Evolutionary conservation across 2,888 invertebrate species (phyloP).

Genomic region (Chrysolina oricalcia): DNA sequence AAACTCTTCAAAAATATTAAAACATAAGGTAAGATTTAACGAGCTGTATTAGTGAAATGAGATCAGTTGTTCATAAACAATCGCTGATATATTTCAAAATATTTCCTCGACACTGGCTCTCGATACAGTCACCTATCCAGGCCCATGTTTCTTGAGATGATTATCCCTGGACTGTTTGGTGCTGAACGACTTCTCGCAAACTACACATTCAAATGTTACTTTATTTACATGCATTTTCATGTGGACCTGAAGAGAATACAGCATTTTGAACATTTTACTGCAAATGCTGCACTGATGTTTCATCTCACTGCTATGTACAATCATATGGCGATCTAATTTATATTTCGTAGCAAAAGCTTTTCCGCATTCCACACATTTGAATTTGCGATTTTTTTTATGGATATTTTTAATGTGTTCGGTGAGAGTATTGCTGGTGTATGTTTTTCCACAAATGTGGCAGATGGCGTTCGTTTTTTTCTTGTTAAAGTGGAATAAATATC

Average conservation of each 20-base stretch:
- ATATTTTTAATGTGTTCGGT: conserved; percentile 38
- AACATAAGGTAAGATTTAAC: too few species aligned
- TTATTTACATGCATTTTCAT: conserved; percentile 73
- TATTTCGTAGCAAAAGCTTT: conserved; percentile 43
- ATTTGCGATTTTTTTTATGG: conserved; percentile 45
- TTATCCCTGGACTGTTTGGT: conserved; percentile 60
- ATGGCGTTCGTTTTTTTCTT: conserved; percentile 23
- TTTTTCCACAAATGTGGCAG: conserved; percentile 57
- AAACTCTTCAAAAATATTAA: too few species aligned
- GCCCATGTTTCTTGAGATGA: conserved; percentile 46
- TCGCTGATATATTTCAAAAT: background rate
- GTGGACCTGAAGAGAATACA: conserved; percentile 75
- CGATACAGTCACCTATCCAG: background rate
- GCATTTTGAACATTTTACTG: conserved; percentile 73
- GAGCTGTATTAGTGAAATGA: too few species aligned
- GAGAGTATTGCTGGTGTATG: conserved; percentile 35
- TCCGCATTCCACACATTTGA: conserved; percentile 48
- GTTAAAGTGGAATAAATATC: conserved; percentile 27
- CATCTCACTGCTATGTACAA: conserved; percentile 44
- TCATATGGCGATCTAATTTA: conserved; percentile 37
- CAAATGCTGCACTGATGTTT: conserved; percentile 74
- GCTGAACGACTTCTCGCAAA: conserved; percentile 75
- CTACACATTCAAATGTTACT: conserved; percentile 72
- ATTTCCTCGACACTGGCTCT: background rate
- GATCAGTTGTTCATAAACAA: too few species aligned